These are phyloP conservation scores for Atractosteus spatula DNA, from an alignment of 2,113 vertebrate genomes.

Conservation along the genomic window DNA sequence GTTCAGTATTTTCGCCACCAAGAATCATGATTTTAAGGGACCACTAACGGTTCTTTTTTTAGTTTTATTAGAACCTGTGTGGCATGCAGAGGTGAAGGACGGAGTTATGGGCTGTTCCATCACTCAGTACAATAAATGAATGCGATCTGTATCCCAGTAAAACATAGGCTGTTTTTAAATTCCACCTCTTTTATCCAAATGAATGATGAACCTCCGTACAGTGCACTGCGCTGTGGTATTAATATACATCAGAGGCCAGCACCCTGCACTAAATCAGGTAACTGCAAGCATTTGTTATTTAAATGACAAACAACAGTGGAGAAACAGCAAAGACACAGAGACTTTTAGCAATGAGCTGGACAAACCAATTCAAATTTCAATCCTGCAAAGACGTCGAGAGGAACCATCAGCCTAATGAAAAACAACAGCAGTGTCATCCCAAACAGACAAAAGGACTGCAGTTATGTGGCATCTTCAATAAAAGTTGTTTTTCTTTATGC, in stretches of 20 bases:
- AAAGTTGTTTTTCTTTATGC: slow-evolving; percentile 28
- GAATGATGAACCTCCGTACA: slow-evolving; percentile 69
- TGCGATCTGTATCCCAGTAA: slow-evolving; percentile 76
- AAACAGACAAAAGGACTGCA: slow-evolving; percentile 34
- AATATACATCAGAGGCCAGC: slow-evolving; percentile 72
- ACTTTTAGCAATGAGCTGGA: slow-evolving; percentile 54
- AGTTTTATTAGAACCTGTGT: slow-evolving; percentile 61
- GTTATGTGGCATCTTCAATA: slow-evolving; percentile 34
- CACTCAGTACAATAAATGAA: slow-evolving; percentile 77
- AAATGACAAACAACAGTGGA: slow-evolving; percentile 68
- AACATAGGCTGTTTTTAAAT: slow-evolving; percentile 74
- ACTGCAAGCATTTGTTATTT: slow-evolving; percentile 72
- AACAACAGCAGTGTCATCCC: slow-evolving; percentile 50
- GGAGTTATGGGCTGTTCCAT: slow-evolving; percentile 61
- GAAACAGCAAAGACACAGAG: slow-evolving; percentile 36
- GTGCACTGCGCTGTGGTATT: slow-evolving; percentile 64
- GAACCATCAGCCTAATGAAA: slow-evolving; percentile 66
- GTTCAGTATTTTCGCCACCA: too few species aligned
- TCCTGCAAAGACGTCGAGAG: slow-evolving; percentile 49
- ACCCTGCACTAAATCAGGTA: slow-evolving; percentile 71
- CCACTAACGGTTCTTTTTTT: slow-evolving; percentile 57
- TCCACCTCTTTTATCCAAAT: slow-evolving; percentile 79
- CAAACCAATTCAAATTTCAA: slow-evolving; percentile 73
- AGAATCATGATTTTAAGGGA: slow-evolving; percentile 37
- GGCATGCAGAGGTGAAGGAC: slow-evolving; percentile 71